Conservation (phyloP, 2,113 vertebrate species). For the Scomber scombrus region DNA sequence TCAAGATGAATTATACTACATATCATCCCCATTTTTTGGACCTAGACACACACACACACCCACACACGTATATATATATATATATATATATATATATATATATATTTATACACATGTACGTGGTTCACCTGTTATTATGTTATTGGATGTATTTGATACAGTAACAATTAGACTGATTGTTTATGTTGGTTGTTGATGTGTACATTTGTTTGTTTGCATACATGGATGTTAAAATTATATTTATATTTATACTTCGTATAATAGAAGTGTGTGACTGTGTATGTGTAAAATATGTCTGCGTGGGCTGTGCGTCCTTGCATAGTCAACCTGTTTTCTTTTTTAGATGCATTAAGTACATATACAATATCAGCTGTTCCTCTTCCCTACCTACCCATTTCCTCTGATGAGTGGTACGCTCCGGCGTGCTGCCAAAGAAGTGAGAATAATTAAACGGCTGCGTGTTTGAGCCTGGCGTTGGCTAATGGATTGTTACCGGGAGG, state of each 20-base stretch:
- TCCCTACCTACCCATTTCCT: constrained; percentile 42
- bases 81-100: background rate
- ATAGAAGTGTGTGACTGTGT: constrained; percentile 1
- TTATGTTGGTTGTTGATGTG: constrained; percentile 21
- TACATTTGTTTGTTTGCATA: constrained; percentile 15
- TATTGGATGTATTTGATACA: constrained; percentile 27
- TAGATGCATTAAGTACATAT: constrained; percentile 41
- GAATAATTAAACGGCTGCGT: constrained; percentile 84
- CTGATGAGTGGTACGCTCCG: constrained; percentile 78
- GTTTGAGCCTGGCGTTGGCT: constrained; percentile 80
- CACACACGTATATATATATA: background rate
- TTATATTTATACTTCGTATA: no score
- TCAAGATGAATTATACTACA: constrained; percentile 73
- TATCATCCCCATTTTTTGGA: constrained; percentile 54
- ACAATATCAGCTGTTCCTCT: constrained; percentile 55
- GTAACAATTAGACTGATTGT: constrained; percentile 36
- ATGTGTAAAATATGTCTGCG: background rate
- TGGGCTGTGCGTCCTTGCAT: constrained; percentile 2
- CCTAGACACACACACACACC: constrained; percentile 36
- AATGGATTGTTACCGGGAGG: constrained; percentile 82
- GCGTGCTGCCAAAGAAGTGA: constrained; percentile 75
- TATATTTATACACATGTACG: no score
- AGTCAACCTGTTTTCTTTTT: constrained; percentile 30
- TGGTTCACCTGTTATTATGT: constrained; percentile 6
- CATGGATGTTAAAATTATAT: constrained; percentile 24